Percentiles rank a stretch among this genome's conserved stretches.
Evolutionary conservation across 2,888 invertebrate genomes (phyloP).

Genomic region (Drosophila putrida): DNA sequence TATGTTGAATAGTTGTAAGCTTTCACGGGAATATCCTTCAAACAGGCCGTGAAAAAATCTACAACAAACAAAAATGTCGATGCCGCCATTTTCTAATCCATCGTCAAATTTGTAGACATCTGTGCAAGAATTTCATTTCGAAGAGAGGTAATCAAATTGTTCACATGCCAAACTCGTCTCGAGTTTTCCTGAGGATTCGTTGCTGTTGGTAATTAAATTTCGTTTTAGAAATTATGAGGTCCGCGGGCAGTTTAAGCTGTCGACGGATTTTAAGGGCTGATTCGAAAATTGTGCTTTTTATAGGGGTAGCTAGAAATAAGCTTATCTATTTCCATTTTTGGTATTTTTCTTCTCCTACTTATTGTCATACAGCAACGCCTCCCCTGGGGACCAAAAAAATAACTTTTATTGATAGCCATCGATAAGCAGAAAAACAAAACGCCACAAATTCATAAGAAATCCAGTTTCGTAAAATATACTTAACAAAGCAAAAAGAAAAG

Average conservation of each 20-base stretch:
- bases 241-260: slow-evolving; percentile 38
- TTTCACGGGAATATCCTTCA: too few relatives aligned
- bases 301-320: slow-evolving; percentile 20
- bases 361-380: background rate
- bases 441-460: background rate
- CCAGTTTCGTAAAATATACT: background rate
- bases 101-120: background rate
- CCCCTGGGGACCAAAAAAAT: slow-evolving; percentile 20
- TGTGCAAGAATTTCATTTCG: background rate
- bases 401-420: slow-evolving; percentile 54
- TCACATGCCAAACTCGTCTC: background rate
- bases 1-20: too few relatives aligned
- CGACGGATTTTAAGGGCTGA: background rate
- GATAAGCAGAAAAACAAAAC: slow-evolving; percentile 40
- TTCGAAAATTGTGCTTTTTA: background rate
- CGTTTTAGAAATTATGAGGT: slow-evolving; percentile 62
- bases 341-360: background rate
- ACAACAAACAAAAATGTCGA: too few relatives aligned
- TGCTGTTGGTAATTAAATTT: slow-evolving; percentile 72
- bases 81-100: too few relatives aligned
- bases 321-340: background rate
- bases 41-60: too few relatives aligned
- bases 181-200: slow-evolving; percentile 5
- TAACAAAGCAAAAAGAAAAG: background rate
- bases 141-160: background rate